Conservation (phyloP, 2,113 vertebrate species). For the Apteryx mantelli region DNA sequence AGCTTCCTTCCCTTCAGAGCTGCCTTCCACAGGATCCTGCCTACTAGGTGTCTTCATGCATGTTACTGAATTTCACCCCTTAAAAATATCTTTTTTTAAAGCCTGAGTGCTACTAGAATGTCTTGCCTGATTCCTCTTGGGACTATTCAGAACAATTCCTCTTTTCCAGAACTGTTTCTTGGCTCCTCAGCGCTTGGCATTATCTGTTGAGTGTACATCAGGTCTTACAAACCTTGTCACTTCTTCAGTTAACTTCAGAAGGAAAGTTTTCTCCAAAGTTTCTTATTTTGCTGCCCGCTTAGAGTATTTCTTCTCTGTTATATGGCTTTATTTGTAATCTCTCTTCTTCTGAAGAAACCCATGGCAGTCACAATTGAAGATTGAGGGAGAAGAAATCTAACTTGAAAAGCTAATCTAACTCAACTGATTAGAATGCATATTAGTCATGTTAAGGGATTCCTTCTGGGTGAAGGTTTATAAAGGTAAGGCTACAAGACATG, state of each 20-base stretch:
- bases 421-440: background rate
- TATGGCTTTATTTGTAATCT: background rate
- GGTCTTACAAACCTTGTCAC: background rate
- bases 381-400: background rate
- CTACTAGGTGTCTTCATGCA: background rate
- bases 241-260: background rate
- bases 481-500: constrained; percentile 6
- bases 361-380: background rate
- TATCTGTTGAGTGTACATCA: background rate
- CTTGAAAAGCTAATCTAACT: background rate
- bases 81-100: background rate
- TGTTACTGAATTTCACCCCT: background rate
- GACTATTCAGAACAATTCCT: background rate
- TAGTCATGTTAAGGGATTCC: background rate
- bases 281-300: background rate
- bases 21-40: background rate
- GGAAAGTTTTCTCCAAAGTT: background rate
- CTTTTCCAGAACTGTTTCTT: background rate
- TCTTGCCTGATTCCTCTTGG: background rate
- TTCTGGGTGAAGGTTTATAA: background rate
- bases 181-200: background rate
- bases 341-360: background rate
- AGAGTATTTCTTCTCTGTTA: background rate
- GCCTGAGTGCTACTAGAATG: background rate
- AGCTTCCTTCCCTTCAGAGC: background rate